phyloP scores from a whole-genome alignment of 2,888 invertebrate species.

The Rhagonycha lutea region DNA sequence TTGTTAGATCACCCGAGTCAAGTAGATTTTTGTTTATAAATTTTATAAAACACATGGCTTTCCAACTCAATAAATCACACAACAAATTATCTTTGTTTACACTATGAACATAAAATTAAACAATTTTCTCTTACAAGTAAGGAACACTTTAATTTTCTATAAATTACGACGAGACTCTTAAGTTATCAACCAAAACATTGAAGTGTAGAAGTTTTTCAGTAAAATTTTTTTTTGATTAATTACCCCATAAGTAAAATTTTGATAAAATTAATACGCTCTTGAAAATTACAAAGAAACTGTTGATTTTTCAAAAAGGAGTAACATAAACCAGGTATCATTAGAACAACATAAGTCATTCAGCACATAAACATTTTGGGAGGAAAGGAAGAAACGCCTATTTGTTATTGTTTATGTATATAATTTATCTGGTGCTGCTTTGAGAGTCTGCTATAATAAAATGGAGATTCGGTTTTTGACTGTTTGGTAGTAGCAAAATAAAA shows the following conservation, averaged over 20 bases:
- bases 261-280: not conserved
- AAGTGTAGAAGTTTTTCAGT: not conserved
- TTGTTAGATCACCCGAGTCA: conserved; percentile 10
- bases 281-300: not conserved
- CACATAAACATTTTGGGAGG: conserved; percentile 10
- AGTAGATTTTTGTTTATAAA: conserved; percentile 34
- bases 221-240: not conserved
- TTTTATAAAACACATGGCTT: conserved; percentile 33
- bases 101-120: conserved; percentile 12
- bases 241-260: not conserved
- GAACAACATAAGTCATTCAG: conserved; percentile 16
- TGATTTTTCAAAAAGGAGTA: conserved; percentile 2
- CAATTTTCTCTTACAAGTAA: conserved; percentile 12
- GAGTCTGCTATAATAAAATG: conserved; percentile 18
- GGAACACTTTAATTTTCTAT: not conserved
- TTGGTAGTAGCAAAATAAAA: not conserved
- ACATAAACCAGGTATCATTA: conserved; percentile 22
- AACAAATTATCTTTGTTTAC: conserved; percentile 36
- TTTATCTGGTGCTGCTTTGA: conserved; percentile 1
- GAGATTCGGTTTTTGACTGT: not conserved
- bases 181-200: not conserved
- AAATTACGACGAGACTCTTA: not conserved
- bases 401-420: conserved; percentile 23
- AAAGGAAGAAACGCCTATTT: conserved; percentile 20
- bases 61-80: conserved; percentile 35